Percentiles rank a stretch among this genome's conserved stretches.
These are phyloP conservation scores for Lydus trimaculatus DNA, from an alignment of 2,888 invertebrate species.

Conservation along the genomic window DNA sequence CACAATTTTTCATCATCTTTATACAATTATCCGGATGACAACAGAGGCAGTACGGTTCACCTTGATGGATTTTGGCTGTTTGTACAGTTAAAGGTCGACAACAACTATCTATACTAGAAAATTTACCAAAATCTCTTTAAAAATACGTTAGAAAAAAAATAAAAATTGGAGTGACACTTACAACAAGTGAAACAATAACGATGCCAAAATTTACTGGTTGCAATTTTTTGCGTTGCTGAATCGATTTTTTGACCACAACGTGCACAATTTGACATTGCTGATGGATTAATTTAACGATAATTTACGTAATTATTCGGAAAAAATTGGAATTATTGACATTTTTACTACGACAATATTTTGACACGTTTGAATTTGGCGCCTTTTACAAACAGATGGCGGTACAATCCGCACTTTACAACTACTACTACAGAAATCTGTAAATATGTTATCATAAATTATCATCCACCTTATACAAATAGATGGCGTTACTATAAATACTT, in stretches of 20 bases:
- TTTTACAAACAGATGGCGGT: background rate
- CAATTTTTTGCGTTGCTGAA: slow-evolving; percentile 44
- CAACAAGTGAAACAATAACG: slow-evolving; percentile 49
- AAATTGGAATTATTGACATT: too few species aligned
- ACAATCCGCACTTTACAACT: background rate
- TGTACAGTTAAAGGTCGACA: slow-evolving; percentile 39
- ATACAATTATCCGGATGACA: slow-evolving; percentile 28
- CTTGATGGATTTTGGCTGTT: slow-evolving; percentile 46
- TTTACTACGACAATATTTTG: too few species aligned
- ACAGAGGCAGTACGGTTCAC: slow-evolving; percentile 41
- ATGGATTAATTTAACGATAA: slow-evolving; percentile 3
- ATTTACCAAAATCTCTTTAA: slow-evolving; percentile 7
- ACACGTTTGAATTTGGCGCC: background rate
- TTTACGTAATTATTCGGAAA: slow-evolving; percentile 5
- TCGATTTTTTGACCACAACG: slow-evolving; percentile 45
- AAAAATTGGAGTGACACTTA: slow-evolving; percentile 36
- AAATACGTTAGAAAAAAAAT: too few species aligned
- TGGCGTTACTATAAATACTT: too few species aligned
- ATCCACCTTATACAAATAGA: too few species aligned
- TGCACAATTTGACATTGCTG: slow-evolving; percentile 37
- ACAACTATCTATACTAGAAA: slow-evolving; percentile 41
- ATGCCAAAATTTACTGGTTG: slow-evolving; percentile 50
- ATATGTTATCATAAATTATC: too few species aligned
- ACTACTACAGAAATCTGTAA: background rate
- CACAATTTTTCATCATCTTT: background rate